Evolutionary conservation across 2,797 vertebrate species (phyloP).

Genomic region (Manis pentadactyla): DNA sequence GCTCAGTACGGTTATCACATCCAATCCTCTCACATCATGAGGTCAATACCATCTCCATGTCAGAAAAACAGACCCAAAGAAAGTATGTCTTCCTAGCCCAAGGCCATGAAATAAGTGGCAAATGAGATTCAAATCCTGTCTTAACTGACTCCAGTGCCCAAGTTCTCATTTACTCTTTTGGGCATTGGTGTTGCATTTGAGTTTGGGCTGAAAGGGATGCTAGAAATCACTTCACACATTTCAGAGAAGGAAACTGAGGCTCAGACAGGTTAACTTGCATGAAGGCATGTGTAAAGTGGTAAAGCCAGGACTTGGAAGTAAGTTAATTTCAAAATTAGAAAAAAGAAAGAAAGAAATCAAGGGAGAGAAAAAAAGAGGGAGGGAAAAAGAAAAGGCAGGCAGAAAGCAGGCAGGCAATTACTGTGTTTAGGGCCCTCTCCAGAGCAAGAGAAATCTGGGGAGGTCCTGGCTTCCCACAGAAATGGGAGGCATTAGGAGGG

Average conservation of each 20-base stretch:
- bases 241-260: not conserved
- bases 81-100: not conserved
- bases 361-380: not conserved
- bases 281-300: not conserved
- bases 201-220: not conserved
- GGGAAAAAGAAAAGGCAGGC: not conserved
- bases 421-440: not conserved
- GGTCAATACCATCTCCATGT: not conserved
- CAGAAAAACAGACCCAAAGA: not conserved
- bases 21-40: not conserved
- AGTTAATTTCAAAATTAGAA: not conserved
- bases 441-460: not conserved
- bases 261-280: not conserved
- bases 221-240: not conserved
- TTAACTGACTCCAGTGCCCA: not conserved
- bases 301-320: not conserved
- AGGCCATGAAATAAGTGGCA: not conserved
- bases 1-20: not conserved
- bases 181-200: not conserved
- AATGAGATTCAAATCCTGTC: not conserved
- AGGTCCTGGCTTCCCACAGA: not conserved
- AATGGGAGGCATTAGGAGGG: not conserved
- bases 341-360: rapidly evolving
- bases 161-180: not conserved
- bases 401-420: not conserved